phyloP scores from a whole-genome alignment of 2,888 invertebrate species.

The Catocala sponsa region DNA sequence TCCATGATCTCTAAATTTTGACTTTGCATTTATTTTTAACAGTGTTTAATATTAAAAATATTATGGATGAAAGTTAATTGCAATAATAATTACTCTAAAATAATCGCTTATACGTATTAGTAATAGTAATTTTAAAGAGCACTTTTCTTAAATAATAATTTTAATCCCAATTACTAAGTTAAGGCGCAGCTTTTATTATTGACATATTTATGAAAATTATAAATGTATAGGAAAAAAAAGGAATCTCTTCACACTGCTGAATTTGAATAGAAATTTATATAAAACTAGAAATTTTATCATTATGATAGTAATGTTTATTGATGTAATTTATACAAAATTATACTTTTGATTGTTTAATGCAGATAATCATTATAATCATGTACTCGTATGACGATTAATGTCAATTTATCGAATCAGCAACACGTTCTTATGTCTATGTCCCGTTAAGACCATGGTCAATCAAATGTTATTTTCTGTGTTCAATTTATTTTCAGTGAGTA shows the following conservation, averaged over 20 bases:
- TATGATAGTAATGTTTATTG: slow-evolving; percentile 65
- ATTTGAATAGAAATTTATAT: slow-evolving; percentile 63
- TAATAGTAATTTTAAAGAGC: slow-evolving; percentile 72
- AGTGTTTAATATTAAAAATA: slow-evolving; percentile 61
- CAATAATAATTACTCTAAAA: slow-evolving; percentile 75
- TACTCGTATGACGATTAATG: slow-evolving; percentile 25
- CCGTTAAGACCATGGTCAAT: slow-evolving; percentile 34
- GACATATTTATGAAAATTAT: slow-evolving; percentile 62
- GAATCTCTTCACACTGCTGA: slow-evolving; percentile 74
- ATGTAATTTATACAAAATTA: slow-evolving; percentile 46
- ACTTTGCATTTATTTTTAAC: slow-evolving; percentile 79
- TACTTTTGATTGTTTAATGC: slow-evolving; percentile 42
- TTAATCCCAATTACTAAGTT: slow-evolving; percentile 74
- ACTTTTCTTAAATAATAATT: slow-evolving; percentile 72
- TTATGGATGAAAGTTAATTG: slow-evolving; percentile 63
- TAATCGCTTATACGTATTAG: slow-evolving; percentile 78
- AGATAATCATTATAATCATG: slow-evolving; percentile 34
- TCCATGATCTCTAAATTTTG: slow-evolving; percentile 81
- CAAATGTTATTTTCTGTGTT: slow-evolving; percentile 34
- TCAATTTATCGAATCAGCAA: slow-evolving; percentile 23
- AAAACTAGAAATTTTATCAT: slow-evolving; percentile 67
- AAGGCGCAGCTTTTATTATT: slow-evolving; percentile 74
- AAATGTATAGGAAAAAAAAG: slow-evolving; percentile 64
- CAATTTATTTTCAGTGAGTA: slow-evolving; percentile 24
- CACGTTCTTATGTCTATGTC: slow-evolving; percentile 22